phyloP scores from a whole-genome alignment of 2,113 vertebrate genomes.

The Sorex araneus region DNA sequence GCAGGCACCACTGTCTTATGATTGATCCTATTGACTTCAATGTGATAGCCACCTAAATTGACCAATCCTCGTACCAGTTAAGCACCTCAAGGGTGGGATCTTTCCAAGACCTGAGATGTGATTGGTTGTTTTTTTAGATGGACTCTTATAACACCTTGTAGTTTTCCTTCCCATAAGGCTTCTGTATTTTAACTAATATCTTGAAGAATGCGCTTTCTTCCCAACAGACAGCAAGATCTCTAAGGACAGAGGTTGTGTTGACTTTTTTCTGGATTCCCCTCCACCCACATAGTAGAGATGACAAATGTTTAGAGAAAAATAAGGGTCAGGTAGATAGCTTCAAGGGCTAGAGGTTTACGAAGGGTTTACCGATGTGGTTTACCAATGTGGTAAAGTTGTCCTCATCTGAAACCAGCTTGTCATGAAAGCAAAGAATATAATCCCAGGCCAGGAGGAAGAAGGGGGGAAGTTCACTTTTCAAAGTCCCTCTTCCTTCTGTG shows the following conservation, averaged over 20 bases:
- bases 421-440: slow-evolving; percentile 53
- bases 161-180: background rate
- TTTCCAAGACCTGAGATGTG: background rate
- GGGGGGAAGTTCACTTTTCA: background rate
- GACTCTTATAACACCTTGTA: background rate
- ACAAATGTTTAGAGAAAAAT: background rate
- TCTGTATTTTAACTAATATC: background rate
- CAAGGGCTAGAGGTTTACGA: too few relatives aligned
- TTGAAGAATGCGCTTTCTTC: background rate
- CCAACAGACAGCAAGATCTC: background rate
- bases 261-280: background rate
- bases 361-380: too few relatives aligned
- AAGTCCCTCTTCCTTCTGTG: background rate
- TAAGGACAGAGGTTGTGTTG: background rate
- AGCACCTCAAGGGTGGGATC: background rate
- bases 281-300: background rate
- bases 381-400: slow-evolving; percentile 76
- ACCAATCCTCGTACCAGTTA: background rate
- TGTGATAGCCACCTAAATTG: background rate
- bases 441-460: background rate
- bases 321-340: too few relatives aligned
- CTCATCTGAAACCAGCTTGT: slow-evolving; percentile 79
- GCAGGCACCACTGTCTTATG: background rate
- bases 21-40: background rate
- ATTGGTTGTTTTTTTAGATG: background rate